Evolutionary conservation across 2,888 invertebrate genomes (phyloP), one percentile per base, ranked within the genome.

Genomic region (Lasioglossum leucozonium): DNA sequence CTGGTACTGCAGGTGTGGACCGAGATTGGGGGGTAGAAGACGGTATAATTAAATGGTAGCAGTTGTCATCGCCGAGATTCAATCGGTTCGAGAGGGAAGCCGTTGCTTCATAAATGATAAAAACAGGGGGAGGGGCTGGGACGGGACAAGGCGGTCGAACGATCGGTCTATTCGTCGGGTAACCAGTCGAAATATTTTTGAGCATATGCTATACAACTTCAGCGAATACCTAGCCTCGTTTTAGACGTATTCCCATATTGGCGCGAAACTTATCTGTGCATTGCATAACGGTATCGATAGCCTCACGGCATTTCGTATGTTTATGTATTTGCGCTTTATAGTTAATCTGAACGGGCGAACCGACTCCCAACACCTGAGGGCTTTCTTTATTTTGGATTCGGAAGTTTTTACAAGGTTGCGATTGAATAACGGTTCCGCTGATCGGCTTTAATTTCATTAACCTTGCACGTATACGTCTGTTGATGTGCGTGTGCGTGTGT

Each of bases 391-490:
- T 80, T 72, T 71, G 30, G 47, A 42, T 77, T 79, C 40, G 16
- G 37, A 40, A 37, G 18, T 72, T 85, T 77, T 26, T 62, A 13
- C 73, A 74, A 82, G 37, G 75, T 82, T 85, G 58, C 79, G 72
- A 87, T 87, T 77, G 37, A 79, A 86, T 85, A 78, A 77, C 76
- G 37, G 34, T 72, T 71, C 47, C 72, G 34, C 75, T 79, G 72
- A 72, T 73, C 69, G 40, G 62, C 69, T 42, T 73, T 84, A 84
- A 84, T 86, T 74, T 87, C 51, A 67, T 86, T 87, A 84, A 65
- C 72, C 71, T 84, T 42, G 47, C 47, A 26, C 78, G 34, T 67
- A 67, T 69, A 42, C n/a, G n/a, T 42, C 13, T 8, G n/a, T n/a
- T 22, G n/a, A 37, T 84, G 34, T 80, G n/a, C 26, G 34, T 47